These are phyloP conservation scores for Drosophila jambulina DNA, from an alignment of 1,140 invertebrate genomes.

Conservation along the genomic window DNA sequence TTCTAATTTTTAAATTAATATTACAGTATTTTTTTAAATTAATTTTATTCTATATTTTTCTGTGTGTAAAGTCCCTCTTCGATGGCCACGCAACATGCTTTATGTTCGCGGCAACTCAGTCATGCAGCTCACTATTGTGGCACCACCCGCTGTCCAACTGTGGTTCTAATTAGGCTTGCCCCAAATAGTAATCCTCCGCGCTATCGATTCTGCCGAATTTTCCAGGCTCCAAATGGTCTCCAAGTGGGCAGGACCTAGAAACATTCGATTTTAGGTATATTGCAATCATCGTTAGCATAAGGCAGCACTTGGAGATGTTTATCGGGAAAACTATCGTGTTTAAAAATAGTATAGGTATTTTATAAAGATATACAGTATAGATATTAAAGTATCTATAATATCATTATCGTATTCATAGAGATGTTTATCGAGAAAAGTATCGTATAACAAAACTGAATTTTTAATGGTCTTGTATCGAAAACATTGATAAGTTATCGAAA, in stretches of 20 bases:
- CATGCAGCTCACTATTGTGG: neutral
- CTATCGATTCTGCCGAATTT: neutral
- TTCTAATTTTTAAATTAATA: neutral
- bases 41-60: neutral
- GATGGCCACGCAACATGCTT: conserved; percentile 2
- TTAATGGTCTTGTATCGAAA: neutral
- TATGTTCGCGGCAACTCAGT: neutral
- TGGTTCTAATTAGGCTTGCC: conserved; percentile 14
- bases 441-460: neutral
- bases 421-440: too few species aligned
- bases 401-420: too few species aligned
- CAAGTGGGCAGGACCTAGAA: neutral
- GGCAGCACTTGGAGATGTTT: too few species aligned
- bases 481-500: too few species aligned
- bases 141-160: neutral
- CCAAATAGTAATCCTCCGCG: neutral
- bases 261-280: neutral
- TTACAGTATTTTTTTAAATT: neutral
- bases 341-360: too few species aligned
- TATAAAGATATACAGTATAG: too few species aligned
- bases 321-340: neutral
- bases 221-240: neutral
- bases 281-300: too few species aligned
- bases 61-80: neutral
- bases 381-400: too few species aligned